phyloP scores from a whole-genome alignment of 2,888 invertebrate species.

The Drosophila parthenogenetica region DNA sequence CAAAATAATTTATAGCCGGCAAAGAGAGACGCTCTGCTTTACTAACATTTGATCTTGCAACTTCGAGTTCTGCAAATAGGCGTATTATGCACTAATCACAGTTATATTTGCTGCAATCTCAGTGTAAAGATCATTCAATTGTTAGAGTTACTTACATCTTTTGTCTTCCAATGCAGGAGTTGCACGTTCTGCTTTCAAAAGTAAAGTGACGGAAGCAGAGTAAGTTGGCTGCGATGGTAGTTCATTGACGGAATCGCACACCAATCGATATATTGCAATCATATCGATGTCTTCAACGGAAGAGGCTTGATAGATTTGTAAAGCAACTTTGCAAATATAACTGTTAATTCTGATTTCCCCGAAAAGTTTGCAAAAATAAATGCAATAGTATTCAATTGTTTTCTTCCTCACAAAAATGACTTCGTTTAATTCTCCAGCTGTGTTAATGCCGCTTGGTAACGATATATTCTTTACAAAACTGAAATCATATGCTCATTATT shows the following conservation, averaged over 20 bases:
- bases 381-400: neutral
- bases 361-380: neutral
- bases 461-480: too few relatives aligned
- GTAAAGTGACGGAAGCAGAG: constrained; percentile 35
- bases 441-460: constrained; percentile 39
- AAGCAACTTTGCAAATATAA: constrained; percentile 34
- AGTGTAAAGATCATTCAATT: neutral
- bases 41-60: constrained; percentile 68
- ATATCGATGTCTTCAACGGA: neutral
- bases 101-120: constrained; percentile 77
- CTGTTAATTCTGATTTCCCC: constrained; percentile 30
- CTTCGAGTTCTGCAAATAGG: constrained; percentile 74
- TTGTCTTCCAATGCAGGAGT: accelerated
- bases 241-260: neutral
- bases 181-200: constrained; percentile 9
- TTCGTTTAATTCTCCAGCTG: neutral
- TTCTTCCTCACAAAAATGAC: constrained; percentile 22
- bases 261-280: neutral
- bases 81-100: constrained; percentile 51
- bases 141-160: constrained; percentile 53
- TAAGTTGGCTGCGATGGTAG: constrained; percentile 36
- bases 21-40: constrained; percentile 27
- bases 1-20: constrained; percentile 21
- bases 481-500: neutral
- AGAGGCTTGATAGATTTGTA: neutral